These are phyloP conservation scores for Hormiphora californensis DNA, from an alignment of 37 sponge, comb jelly and placozoan genomes.

Conservation along the genomic window DNA sequence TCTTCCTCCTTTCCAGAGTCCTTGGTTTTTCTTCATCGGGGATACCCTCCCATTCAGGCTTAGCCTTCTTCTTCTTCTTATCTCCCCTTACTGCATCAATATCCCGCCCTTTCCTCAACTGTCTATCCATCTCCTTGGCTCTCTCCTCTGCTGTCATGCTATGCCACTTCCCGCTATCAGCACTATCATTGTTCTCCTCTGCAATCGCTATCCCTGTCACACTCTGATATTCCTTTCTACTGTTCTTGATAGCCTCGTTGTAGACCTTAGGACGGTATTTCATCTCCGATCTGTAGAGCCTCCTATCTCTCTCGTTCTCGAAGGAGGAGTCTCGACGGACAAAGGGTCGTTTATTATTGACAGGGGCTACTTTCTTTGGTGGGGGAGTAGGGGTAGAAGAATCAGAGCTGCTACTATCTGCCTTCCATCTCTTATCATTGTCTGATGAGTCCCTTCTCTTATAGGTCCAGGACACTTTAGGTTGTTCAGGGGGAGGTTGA, in stretches of 20 bases:
- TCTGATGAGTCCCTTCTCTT: neutral
- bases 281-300: neutral
- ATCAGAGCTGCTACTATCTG: neutral
- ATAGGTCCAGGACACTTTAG: neutral
- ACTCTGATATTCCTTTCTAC: neutral
- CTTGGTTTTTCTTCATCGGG: neutral
- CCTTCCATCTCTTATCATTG: neutral
- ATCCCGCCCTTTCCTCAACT: neutral
- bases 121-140: neutral
- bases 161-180: neutral
- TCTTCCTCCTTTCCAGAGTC: neutral
- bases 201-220: neutral
- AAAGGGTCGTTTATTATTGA: neutral
- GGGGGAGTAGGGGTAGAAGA: neutral
- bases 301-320: neutral
- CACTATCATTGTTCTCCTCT: neutral
- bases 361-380: neutral
- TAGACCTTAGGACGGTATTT: neutral
- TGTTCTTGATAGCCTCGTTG: neutral
- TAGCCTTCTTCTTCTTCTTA: no score
- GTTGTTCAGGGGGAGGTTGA: neutral
- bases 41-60: neutral
- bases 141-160: neutral
- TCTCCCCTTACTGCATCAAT: neutral
- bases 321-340: conserved; percentile 1